These are phyloP conservation scores for Calliphora vicina DNA, from an alignment of 1,140 invertebrate species.

Conservation along the genomic window DNA sequence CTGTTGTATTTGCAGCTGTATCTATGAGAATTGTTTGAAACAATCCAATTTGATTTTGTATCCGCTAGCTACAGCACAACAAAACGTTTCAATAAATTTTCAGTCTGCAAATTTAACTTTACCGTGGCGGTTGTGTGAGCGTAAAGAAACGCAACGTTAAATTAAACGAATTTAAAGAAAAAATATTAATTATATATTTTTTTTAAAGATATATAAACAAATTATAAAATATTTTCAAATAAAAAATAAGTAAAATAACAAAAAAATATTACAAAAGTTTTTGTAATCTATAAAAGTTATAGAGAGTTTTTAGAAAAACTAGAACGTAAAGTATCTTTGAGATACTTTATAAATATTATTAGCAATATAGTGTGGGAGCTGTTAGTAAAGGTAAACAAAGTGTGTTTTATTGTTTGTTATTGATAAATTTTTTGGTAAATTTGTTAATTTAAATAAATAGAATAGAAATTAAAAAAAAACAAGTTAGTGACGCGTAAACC, in stretches of 20 bases:
- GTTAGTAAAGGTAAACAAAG: not conserved
- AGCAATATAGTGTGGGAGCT: not conserved
- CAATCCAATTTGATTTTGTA: not conserved
- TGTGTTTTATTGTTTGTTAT: not conserved
- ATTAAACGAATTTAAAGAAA: conserved; percentile 30
- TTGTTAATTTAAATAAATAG: not conserved
- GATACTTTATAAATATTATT: not conserved
- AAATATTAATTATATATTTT: not conserved
- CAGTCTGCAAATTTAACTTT: conserved; percentile 39
- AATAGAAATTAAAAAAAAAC: not conserved
- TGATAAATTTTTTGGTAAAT: not conserved
- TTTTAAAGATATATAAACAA: not conserved
- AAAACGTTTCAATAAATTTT: not conserved
- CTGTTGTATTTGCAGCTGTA: not conserved
- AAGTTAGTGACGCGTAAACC: not conserved
- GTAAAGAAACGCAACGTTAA: not conserved
- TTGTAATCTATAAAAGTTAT: not conserved
- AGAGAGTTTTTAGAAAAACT: not conserved
- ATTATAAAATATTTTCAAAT: not conserved
- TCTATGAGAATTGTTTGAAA: not conserved
- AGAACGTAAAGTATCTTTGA: not conserved
- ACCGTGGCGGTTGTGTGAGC: conserved; percentile 24
- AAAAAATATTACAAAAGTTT: not conserved
- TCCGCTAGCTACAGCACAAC: not conserved
- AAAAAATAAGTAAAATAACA: not conserved